phyloP scores from a whole-genome alignment of 2,113 vertebrate genomes.

The Spilogale gracilis region DNA sequence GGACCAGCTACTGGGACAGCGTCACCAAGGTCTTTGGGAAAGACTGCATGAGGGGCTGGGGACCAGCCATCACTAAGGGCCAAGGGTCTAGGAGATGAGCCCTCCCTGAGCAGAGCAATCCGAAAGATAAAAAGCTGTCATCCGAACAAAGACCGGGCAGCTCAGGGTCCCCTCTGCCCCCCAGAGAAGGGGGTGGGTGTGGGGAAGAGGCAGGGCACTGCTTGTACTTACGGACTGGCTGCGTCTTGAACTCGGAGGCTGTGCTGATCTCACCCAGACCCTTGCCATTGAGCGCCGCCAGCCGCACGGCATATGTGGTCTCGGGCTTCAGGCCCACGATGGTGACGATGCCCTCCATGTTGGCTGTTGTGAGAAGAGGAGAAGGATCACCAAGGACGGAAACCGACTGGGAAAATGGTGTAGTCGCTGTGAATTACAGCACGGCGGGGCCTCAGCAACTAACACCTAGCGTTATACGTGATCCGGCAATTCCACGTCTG shows the following conservation, averaged over 20 bases:
- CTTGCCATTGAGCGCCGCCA: slow-evolving; percentile 97
- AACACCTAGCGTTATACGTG: neutral
- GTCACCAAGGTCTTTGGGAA: neutral
- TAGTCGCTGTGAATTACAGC: neutral
- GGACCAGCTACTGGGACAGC: neutral
- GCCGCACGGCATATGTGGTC: slow-evolving; percentile 92
- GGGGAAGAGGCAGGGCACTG: neutral
- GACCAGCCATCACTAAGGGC: neutral
- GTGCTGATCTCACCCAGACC: slow-evolving; percentile 94
- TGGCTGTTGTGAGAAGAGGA: slow-evolving; percentile 82
- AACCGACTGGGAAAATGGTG: neutral
- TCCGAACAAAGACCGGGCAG: neutral
- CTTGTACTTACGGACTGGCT: slow-evolving; percentile 97
- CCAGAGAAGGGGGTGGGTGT: neutral
- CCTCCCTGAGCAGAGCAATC: neutral
- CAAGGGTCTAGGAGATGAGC: neutral
- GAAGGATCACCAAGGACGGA: neutral
- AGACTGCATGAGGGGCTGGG: neutral
- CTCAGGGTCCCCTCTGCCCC: neutral
- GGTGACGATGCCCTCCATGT: slow-evolving; percentile 89
- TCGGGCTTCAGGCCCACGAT: slow-evolving; percentile 95
- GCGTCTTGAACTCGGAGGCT: slow-evolving; percentile 92
- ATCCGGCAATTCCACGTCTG: neutral
- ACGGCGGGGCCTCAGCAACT: neutral
- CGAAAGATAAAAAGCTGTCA: slow-evolving; percentile 61